Base-by-base conservation (phyloP, 2,888 invertebrate genomes). In the Phasia obesa region DNA sequence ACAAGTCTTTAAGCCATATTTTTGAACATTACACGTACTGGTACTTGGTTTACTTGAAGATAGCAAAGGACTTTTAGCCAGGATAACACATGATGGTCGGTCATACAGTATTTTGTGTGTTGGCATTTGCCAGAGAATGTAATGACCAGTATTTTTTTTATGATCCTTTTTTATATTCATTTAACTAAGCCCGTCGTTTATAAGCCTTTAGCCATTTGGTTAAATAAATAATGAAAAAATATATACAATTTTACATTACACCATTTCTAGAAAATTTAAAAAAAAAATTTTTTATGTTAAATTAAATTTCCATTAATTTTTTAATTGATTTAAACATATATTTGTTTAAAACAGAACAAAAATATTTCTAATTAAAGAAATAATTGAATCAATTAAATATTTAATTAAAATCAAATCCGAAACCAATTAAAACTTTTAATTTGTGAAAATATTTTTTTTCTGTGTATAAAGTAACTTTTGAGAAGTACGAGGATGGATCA, bases 241-340 rank as follows among this genome's bases (percentile, higher is more conserved):
- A 59, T 23, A 86, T 88, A 89, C 88, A 90, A 90, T 90, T 90
- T 88, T 90, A 89, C 90, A 88, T 87, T 87, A 87, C 86, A 87
- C 62, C 88, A 88, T 88, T 87, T 89, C 89, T 88, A 19, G 23
- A 59, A 11, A 17, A n/a, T n/a, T 42, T 13, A 5, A 5, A 42
- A 15, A 5, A 9, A 35, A 35, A 35, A 5, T 11, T 35, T 35
- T 11, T 35, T 35, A 2, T 11, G 2, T 11, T 35, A 11, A 11
- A 35, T 1, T 5, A 6, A 35, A n/a, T n/a, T n/a, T n/a, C n/a
- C n/a, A n/a, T n/a, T n/a, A n/a, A n/a, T n/a, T n/a, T n/a, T n/a
- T n/a, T n/a, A n/a, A n/a, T n/a, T n/a, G n/a, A n/a, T n/a, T n/a
- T n/a, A n/a, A n/a, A n/a, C n/a, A n/a, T n/a, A n/a, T n/a, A n/a